These are phyloP conservation scores for Listrodromus nycthemerus DNA, from an alignment of 2,888 invertebrate genomes.

Conservation along the genomic window DNA sequence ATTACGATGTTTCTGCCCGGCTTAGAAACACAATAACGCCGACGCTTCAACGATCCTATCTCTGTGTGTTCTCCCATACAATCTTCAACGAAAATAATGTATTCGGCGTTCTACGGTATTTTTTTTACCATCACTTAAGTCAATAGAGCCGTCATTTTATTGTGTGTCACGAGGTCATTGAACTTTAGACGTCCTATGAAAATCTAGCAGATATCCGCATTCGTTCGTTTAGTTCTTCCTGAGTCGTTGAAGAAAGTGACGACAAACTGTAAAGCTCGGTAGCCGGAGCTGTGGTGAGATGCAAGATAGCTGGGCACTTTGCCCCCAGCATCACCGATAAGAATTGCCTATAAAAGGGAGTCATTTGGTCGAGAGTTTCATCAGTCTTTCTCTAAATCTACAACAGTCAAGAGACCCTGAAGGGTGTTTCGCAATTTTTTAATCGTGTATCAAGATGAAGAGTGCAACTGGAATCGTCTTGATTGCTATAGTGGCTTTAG, in stretches of 20 bases:
- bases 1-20: slow-evolving; percentile 10
- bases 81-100: neutral
- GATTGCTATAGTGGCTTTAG: slow-evolving; percentile 65
- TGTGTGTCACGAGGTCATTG: neutral
- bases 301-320: slow-evolving; percentile 73
- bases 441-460: slow-evolving; percentile 69
- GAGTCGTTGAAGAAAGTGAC: slow-evolving; percentile 33
- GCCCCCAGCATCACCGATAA: slow-evolving; percentile 77
- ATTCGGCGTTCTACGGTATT: neutral
- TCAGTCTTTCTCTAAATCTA: slow-evolving; percentile 73
- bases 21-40: neutral
- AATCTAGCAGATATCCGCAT: neutral
- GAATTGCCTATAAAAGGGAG: slow-evolving; percentile 77
- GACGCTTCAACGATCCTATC: neutral
- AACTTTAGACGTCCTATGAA: neutral
- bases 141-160: neutral
- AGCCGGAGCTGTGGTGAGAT: slow-evolving; percentile 47
- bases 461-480: slow-evolving; percentile 65
- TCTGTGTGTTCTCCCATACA: neutral
- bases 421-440: slow-evolving; percentile 39
- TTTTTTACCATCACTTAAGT: neutral
- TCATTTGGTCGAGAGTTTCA: slow-evolving; percentile 59
- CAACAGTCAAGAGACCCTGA: slow-evolving; percentile 52
- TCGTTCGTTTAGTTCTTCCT: neutral
- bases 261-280: slow-evolving; percentile 26